phyloP scores from a whole-genome alignment of 2,113 vertebrate genomes.

The Rallus limicola region DNA sequence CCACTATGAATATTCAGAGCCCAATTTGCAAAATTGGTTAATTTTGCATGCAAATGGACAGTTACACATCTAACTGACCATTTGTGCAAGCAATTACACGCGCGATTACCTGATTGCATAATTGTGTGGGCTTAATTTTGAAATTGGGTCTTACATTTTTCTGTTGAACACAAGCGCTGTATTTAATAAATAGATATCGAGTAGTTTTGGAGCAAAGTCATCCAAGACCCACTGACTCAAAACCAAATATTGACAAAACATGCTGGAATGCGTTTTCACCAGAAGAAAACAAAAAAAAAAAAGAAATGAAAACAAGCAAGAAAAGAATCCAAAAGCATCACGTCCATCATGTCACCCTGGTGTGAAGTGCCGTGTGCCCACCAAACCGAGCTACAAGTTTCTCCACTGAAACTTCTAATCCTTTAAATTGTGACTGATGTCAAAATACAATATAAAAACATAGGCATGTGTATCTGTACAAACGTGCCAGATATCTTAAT shows the following conservation, averaged over 20 bases:
- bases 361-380: rapidly evolving
- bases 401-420: not conserved
- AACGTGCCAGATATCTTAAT: not conserved
- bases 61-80: conserved; percentile 49
- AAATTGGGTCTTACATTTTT: conserved; percentile 5
- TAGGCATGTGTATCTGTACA: not conserved
- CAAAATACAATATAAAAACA: not conserved
- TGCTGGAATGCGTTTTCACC: not conserved
- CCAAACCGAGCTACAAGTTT: not conserved
- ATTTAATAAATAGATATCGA: conserved; percentile 24
- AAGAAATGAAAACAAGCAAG: too few relatives aligned
- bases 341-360: rapidly evolving
- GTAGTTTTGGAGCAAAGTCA: not conserved
- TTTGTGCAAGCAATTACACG: conserved; percentile 39
- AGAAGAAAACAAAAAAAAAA: not conserved
- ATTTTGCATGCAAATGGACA: conserved; percentile 38
- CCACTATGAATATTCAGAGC: not conserved
- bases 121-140: conserved; percentile 17
- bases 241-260: not conserved
- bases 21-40: not conserved
- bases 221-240: not conserved
- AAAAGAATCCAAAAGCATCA: not conserved
- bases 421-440: not conserved
- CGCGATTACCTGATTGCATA: conserved; percentile 16
- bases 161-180: not conserved